Percentiles rank a stretch among this genome's conserved stretches.
These are phyloP conservation scores for Proctacanthus coquilletti DNA, from an alignment of 1,140 invertebrate species.

Conservation along the genomic window DNA sequence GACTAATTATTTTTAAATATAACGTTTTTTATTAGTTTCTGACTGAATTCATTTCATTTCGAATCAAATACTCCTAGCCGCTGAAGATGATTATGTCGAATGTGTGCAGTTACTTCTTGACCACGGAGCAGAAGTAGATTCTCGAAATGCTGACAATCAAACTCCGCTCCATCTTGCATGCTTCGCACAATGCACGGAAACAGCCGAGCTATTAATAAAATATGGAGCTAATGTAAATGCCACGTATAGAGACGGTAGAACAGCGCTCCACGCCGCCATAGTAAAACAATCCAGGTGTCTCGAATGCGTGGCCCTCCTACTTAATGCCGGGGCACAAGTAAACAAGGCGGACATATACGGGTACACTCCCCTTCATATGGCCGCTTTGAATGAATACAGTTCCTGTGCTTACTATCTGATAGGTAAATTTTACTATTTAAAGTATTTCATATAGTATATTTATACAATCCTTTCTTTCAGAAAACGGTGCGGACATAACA, in stretches of 20 bases:
- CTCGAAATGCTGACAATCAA: slow-evolving; percentile 52
- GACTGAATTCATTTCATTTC: too few species aligned
- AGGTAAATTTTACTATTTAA: slow-evolving; percentile 24
- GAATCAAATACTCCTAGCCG: slow-evolving; percentile 29
- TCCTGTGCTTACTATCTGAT: slow-evolving; percentile 57
- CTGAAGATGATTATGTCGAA: slow-evolving; percentile 59
- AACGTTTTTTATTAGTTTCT: too few species aligned
- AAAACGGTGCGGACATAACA: slow-evolving; percentile 67
- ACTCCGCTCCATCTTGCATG: slow-evolving; percentile 65
- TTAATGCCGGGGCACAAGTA: slow-evolving; percentile 53
- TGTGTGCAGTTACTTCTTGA: slow-evolving; percentile 55
- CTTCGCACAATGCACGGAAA: slow-evolving; percentile 55
- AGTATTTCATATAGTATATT: neutral
- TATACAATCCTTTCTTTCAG: slow-evolving; percentile 19
- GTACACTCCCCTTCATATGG: slow-evolving; percentile 66
- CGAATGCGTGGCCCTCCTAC: slow-evolving; percentile 48
- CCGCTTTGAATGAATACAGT: slow-evolving; percentile 69
- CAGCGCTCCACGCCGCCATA: slow-evolving; percentile 61
- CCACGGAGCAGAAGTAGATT: slow-evolving; percentile 48
- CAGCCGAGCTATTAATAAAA: slow-evolving; percentile 47
- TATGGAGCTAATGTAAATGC: slow-evolving; percentile 44
- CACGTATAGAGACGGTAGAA: slow-evolving; percentile 50
- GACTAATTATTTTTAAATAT: too few species aligned
- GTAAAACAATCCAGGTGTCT: slow-evolving; percentile 55
- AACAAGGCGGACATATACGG: slow-evolving; percentile 64